These are phyloP conservation scores for Typhlichthys eigenmanni DNA, from an alignment of 2,797 vertebrate genomes.

Conservation along the genomic window DNA sequence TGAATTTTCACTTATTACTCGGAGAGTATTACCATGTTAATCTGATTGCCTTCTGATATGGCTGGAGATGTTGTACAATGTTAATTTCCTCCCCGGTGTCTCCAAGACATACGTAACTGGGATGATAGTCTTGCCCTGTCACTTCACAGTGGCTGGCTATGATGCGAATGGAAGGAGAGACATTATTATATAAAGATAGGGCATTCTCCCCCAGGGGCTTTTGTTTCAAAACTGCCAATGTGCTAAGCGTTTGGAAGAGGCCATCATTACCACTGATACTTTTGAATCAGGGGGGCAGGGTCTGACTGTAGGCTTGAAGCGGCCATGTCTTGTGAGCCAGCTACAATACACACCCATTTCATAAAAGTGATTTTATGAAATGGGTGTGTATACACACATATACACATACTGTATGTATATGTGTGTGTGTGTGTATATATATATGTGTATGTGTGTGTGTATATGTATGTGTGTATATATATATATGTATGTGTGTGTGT, in stretches of 20 bases:
- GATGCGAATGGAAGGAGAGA: constrained; percentile 53
- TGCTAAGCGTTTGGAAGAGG: constrained; percentile 18
- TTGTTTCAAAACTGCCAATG: constrained; percentile 17
- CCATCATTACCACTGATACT: constrained; percentile 26
- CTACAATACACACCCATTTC: too few relatives aligned
- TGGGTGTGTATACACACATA: too few relatives aligned
- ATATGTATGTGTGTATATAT: too few relatives aligned
- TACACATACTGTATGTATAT: too few relatives aligned
- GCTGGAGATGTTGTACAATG: constrained; percentile 67
- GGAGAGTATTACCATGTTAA: constrained; percentile 69
- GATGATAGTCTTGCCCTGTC: constrained; percentile 50
- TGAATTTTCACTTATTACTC: constrained; percentile 79
- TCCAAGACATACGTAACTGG: constrained; percentile 63
- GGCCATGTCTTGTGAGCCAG: too few relatives aligned
- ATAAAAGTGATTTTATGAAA: too few relatives aligned
- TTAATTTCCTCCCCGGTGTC: constrained; percentile 64
- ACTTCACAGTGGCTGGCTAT: constrained; percentile 42
- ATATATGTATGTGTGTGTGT: too few relatives aligned
- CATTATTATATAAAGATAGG: constrained; percentile 47
- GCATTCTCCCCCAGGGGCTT: constrained; percentile 1
- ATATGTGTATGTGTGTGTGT: too few relatives aligned
- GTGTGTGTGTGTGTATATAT: too few relatives aligned
- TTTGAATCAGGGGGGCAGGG: background rate
- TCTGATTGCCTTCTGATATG: constrained; percentile 60
- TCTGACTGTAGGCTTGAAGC: too few relatives aligned